Percentiles rank a stretch among this genome's conserved stretches.
Evolutionary conservation across 1,140 invertebrate species (phyloP).

Genomic region (Meteorus sp.): DNA sequence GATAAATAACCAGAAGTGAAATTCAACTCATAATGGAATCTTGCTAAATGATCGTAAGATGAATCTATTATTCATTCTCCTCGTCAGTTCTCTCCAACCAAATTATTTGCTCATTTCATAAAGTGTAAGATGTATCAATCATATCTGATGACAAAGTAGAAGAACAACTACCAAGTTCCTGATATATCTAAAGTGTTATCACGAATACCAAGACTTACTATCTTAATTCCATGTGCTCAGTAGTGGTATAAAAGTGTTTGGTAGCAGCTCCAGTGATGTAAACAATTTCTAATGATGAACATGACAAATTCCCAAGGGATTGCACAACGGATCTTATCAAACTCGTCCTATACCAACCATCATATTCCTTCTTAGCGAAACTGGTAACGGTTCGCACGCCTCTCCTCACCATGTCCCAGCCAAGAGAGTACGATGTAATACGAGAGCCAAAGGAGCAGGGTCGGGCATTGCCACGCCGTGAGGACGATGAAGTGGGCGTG

Average conservation of each 20-base stretch:
- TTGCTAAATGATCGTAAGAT: no score
- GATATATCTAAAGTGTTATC: no score
- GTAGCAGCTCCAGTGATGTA: not conserved
- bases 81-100: no score
- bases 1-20: no score
- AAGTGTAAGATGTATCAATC: no score
- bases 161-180: no score
- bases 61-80: no score
- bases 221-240: no score
- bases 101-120: no score
- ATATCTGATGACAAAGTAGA: no score
- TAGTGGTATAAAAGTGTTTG: not conserved
- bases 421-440: constrained; percentile 4
- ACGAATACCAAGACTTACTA: no score
- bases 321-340: constrained; percentile 16
- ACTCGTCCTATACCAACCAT: constrained; percentile 8
- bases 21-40: no score
- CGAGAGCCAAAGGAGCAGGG: not conserved
- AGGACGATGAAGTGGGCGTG: constrained; percentile 34
- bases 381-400: constrained; percentile 23
- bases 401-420: not conserved
- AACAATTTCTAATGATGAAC: not conserved
- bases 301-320: not conserved
- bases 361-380: constrained; percentile 9
- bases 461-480: not conserved